Conservation (phyloP, 2,113 vertebrate species). For the Datnioides undecimradiatus region DNA sequence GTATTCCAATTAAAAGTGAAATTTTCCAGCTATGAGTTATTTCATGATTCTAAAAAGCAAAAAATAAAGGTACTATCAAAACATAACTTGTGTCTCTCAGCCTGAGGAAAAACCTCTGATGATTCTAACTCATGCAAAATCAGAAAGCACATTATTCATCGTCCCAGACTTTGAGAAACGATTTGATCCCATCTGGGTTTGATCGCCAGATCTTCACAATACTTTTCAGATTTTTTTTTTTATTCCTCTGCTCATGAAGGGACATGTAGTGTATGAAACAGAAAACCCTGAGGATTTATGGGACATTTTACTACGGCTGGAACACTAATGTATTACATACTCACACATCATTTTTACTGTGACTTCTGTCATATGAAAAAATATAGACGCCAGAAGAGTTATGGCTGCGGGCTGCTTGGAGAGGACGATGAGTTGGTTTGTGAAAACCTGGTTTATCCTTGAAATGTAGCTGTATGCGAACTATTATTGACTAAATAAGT, state of each 20-base stretch:
- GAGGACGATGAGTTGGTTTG: conserved; percentile 28
- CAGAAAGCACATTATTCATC: conserved; percentile 55
- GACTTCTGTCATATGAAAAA: conserved; percentile 65
- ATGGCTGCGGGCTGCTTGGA: conserved; percentile 15
- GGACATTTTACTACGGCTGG: conserved; percentile 59
- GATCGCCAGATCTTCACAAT: conserved; percentile 58
- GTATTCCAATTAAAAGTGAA: too few species aligned
- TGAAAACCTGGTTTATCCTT: conserved; percentile 43
- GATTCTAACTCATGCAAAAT: conserved; percentile 52
- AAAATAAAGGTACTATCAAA: not conserved
- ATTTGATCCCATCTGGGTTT: conserved; percentile 71
- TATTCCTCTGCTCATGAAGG: conserved; percentile 12
- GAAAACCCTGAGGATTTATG: conserved; percentile 67
- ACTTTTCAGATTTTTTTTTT: conserved; percentile 45
- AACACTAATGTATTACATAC: conserved; percentile 65
- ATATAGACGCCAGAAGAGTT: conserved; percentile 58
- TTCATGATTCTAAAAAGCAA: not conserved
- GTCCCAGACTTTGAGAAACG: conserved; percentile 51
- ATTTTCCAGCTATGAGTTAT: too few species aligned
- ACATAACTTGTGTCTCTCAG: not conserved
- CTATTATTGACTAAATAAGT: conserved; percentile 14
- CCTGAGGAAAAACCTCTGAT: conserved; percentile 31
- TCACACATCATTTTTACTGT: conserved; percentile 58
- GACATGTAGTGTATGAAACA: conserved; percentile 62
- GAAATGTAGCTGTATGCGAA: conserved; percentile 27